These are phyloP conservation scores for Syngnathus rostellatus DNA, from an alignment of 2,797 vertebrate species.

Conservation along the genomic window DNA sequence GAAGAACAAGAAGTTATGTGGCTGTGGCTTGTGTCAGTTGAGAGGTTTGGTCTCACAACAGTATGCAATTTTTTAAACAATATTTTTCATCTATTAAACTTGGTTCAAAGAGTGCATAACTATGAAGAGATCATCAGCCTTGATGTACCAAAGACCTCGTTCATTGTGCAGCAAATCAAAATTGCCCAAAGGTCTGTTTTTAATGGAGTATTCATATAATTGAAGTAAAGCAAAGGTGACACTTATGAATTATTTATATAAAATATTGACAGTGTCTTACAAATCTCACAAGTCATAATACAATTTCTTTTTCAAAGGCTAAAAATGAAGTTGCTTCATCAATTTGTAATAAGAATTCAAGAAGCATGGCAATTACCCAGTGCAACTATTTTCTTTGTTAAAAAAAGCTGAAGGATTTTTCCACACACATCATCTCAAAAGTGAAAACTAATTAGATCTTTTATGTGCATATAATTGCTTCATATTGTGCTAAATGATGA, in stretches of 20 bases:
- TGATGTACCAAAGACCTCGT: neutral
- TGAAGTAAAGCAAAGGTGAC: neutral
- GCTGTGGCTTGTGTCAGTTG: neutral
- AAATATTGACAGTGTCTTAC: neutral
- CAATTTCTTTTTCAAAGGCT: neutral
- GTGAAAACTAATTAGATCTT: neutral
- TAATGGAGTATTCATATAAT: neutral
- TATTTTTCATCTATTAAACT: neutral
- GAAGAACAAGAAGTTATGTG: no score
- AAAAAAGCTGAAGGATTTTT: neutral
- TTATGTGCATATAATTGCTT: neutral
- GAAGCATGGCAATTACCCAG: neutral
- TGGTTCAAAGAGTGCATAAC: neutral
- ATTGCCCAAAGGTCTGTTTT: slow-evolving; percentile 3
- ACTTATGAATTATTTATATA: neutral
- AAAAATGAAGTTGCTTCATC: neutral
- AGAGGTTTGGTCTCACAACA: neutral
- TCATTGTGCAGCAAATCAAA: neutral
- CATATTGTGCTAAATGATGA: neutral
- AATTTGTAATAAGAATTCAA: neutral
- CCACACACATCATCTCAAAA: neutral
- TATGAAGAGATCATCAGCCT: neutral
- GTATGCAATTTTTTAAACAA: neutral
- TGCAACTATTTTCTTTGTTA: neutral
- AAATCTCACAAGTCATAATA: neutral